These are phyloP conservation scores for Phodopus roborovskii DNA, from an alignment of 2,113 vertebrate species.

Conservation along the genomic window DNA sequence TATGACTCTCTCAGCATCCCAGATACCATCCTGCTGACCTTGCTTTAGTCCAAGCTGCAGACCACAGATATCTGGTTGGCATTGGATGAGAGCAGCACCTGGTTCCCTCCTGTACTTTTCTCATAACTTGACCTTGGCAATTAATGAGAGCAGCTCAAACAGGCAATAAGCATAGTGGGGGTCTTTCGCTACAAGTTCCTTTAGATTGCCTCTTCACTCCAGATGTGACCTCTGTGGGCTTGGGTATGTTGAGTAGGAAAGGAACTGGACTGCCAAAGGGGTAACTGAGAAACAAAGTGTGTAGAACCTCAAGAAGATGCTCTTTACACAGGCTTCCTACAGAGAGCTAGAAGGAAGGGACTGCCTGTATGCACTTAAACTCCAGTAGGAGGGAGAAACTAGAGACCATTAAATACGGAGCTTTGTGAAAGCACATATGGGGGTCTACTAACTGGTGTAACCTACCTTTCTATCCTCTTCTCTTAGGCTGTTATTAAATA, in stretches of 20 bases:
- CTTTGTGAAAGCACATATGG: background rate
- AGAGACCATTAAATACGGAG: background rate
- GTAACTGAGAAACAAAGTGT: background rate
- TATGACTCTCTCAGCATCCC: no score
- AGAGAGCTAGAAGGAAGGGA: background rate
- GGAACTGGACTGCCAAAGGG: accelerated
- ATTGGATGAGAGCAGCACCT: no score
- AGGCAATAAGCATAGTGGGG: no score
- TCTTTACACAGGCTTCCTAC: background rate
- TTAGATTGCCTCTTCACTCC: background rate
- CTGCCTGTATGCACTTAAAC: background rate
- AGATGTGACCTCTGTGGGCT: no score
- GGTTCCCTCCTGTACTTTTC: no score
- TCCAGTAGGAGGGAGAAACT: background rate
- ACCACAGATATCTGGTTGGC: no score
- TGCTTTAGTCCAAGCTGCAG: no score
- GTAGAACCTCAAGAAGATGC: background rate
- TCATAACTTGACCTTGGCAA: no score
- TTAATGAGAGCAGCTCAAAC: no score
- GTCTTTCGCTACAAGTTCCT: background rate
- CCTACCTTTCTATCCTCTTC: background rate
- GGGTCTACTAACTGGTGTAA: background rate
- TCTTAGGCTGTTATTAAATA: background rate
- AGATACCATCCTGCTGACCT: no score
- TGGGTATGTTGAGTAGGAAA: background rate